Base-by-base conservation (phyloP, 2,797 vertebrate species). In the Melanotaenia nigrans region DNA sequence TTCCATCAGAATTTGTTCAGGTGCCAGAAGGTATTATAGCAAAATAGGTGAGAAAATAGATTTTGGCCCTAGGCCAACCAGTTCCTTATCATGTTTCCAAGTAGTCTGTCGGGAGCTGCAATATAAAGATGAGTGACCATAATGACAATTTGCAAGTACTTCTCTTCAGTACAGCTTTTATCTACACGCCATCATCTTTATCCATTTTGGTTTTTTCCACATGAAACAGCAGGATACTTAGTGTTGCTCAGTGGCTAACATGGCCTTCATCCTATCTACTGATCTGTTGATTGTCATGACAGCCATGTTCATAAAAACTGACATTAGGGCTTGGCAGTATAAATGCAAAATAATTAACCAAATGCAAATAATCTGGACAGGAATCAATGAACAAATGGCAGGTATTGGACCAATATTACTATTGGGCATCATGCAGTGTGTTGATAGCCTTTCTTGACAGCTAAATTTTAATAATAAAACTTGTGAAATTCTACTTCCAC, bases 81-180 rank as follows among this genome's bases (percentile, higher is more conserved):
- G 75, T 73, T 59, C 32, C 74, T 89, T 68, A 57, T 86, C 65
- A 58, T 65, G 42, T 49, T 55, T 71, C 32, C 62, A 73, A 77
- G 76, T 62, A 78, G 62, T 62, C 71, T 64, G 75, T 77, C 73
- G 75, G 0, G 55, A 71, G 67, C 67, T 65, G 61, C 18, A 51
- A 71, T 38, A 30, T 65, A 45, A 77, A 83, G 82, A 79, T 84
- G 77, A 84, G 79, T 87, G 82, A 85, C 83, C 77, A 3, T 81
- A 80, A 85, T 83, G 79, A 73, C 79, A 78, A 75, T 51, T 75
- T 60, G 66, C 20, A 51, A 82, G 76, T 67, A 66, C 66, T 75
- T 56, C 80, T 88, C 70, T 24, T 57, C 79, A 56, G 61, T 75
- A 25, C 70, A 5, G 82, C 71, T 83, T 85, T 85, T 71, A 85